Evolutionary conservation across 2,888 invertebrate species (phyloP), one percentile per base, ranked within the genome.

Genomic region (Eulithis prunata): DNA sequence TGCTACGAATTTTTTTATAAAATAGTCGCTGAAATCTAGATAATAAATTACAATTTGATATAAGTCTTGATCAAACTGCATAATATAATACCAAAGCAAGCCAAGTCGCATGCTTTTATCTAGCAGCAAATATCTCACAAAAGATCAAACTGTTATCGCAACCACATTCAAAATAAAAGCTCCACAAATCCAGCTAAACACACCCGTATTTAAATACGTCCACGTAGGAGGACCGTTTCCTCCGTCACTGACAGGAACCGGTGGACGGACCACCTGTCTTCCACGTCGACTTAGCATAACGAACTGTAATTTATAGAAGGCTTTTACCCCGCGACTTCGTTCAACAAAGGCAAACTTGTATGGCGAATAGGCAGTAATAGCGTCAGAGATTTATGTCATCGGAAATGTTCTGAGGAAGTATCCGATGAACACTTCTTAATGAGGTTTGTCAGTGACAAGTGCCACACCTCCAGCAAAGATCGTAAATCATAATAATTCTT

Each of bases 221-320:
- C 55, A 41, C 41, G 63, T 56, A 54, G 54, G 38, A 41, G 62
- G 55, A 62, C 60, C 53, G 61, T 49, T 65, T 65, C 64, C 68
- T 64, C 10, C 60, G 28, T 57, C 68, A 68, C 58, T 56, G 55
- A 60, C 57, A 66, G 62, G 57, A 58, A 57, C 58, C 56, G 61
- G 60, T 47, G 52, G 61, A 64, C 62, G 43, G 72, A 83, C 89
- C 90, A 90, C 90, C 90, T 90, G 90, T 86, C 87, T 81, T 73
- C 77, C 70, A 71, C 65, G 75, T 72, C 76, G 83, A 81, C 78
- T 85, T 82, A 80, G 83, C 83, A 86, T 90, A 90, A 89, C 90
- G 85, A 90, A 89, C 83, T 81, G 81, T 83, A 85, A 89, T 90
- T 89, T 90, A 90, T 90, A 86, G 83, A 77, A 76, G 81, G 70